Evolutionary conservation across 2,113 vertebrate genomes (phyloP), one percentile per base, ranked within the genome.

Genomic region (Pelvicachromis taeniatus): DNA sequence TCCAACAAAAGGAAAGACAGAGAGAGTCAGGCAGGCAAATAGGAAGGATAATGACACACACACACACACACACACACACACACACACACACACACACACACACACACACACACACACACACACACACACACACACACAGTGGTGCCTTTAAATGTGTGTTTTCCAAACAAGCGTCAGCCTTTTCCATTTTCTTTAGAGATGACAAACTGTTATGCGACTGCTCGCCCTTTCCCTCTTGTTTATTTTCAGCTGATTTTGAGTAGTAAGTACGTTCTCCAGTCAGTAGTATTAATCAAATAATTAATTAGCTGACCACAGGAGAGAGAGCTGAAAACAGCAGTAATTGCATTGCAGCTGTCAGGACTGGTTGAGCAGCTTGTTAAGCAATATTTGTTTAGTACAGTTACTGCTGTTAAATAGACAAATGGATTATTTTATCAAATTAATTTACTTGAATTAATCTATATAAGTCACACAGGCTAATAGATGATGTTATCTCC

Each of bases 211-310:
- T 40, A 31, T 9, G 68, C 68, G 13, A 65, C 50, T 81, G 50
- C 23, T 13, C n/a, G 56, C 21, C 21, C 50, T 45, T 82, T 77
- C 79, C 70, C 61, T 80, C 42, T 45, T 89, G 21, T 88, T 81
- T 55, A 88, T 89, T 89, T 85, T 75, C 78, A 42, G 80, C 81
- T 82, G 63, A 89, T 94, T 93, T 87, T 55, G 73, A 87, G 63
- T 86, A 85, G 85, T 88, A 88, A 88, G 79, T 83, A 80, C 79
- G 79, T 83, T 89, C 7, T 80, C 31, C 61, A 83, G 80, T 86
- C 86, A 85, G 78, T 92, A 77, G 83, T 75, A 85, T 80, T 91
- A 93, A 92, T 87, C 70, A 52, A 2, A 52, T 89, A 93, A 92
- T 86, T 89, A 93, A 91, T 87, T 89, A 87, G 75, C 54, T 84